Evolutionary conservation across 2,888 invertebrate genomes (phyloP), one percentile per base, ranked within the genome.

Genomic region (Troides aeacus): DNA sequence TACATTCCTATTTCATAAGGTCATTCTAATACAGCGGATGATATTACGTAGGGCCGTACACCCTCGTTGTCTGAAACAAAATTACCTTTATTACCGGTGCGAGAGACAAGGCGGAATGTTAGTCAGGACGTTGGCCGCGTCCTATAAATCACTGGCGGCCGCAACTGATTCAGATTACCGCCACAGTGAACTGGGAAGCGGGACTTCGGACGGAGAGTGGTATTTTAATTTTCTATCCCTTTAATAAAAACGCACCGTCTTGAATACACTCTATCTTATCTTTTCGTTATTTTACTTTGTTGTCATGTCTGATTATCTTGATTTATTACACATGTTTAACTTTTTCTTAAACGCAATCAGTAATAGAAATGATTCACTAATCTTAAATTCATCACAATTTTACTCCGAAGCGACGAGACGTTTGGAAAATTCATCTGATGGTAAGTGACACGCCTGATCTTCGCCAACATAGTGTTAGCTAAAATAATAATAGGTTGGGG

Each of bases 161-260:
- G 87, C 87, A 88, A 88, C 88, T 84, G 89, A 89, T 89, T 89
- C 89, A 87, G 88, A 89, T 90, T 90, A 84, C 86, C 77, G 81
- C 73, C 79, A 78, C 77, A 82, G 85, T 82, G 72, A 75, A 75
- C 72, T 72, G 73, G 74, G 72, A 72, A 73, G 69, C 69, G 69
- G 72, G 72, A 72, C 72, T 80, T 78, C 77, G 77, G 78, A 78
- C 76, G 75, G 73, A 57, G 24, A 67, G 68, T 62, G 61, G 70
- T 73, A 69, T 69, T 69, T 68, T 71, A 70, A 68, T 70, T 66
- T 66, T 66, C 70, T 68, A 65, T 68, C 62, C 50, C 59, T 68
- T 66, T 70, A 63, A 63, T 66, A 70, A 66, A 70, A 66, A 66
- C n/a, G 61, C 36, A 58, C 62, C 70, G 70, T 62, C 66, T 62